Conservation (phyloP, 2,797 vertebrate genomes). For the Eremophila alpestris region DNA sequence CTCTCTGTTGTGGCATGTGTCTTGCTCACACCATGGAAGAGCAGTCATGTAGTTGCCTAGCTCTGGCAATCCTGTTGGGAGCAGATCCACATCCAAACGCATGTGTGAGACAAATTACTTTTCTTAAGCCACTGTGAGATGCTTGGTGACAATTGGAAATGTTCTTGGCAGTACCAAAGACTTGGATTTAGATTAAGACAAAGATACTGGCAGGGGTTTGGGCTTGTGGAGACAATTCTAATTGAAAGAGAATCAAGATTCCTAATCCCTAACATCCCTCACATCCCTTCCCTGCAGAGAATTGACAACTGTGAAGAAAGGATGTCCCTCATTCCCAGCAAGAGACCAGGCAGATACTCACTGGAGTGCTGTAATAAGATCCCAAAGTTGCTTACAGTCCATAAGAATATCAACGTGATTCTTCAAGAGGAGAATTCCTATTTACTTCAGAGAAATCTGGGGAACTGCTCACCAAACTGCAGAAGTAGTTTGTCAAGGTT, state of each 20-base stretch:
- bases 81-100: not conserved
- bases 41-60: not conserved
- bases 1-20: not conserved
- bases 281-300: not conserved
- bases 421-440: not conserved
- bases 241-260: not conserved
- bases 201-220: not conserved
- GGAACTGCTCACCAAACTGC: not conserved
- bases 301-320: not conserved
- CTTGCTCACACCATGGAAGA: not conserved
- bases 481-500: not conserved
- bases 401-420: not conserved
- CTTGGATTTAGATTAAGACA: conserved; percentile 6
- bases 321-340: not conserved
- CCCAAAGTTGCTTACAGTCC: not conserved
- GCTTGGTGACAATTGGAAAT: not conserved
- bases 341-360: not conserved
- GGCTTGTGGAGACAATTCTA: not conserved
- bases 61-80: not conserved
- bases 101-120: not conserved
- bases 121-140: not conserved
- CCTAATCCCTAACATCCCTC: not conserved
- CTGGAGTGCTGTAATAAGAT: not conserved
- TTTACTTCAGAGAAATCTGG: not conserved
- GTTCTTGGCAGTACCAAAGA: not conserved